phyloP scores from a whole-genome alignment of 2,113 vertebrate species.

The Aplodontia rufa region DNA sequence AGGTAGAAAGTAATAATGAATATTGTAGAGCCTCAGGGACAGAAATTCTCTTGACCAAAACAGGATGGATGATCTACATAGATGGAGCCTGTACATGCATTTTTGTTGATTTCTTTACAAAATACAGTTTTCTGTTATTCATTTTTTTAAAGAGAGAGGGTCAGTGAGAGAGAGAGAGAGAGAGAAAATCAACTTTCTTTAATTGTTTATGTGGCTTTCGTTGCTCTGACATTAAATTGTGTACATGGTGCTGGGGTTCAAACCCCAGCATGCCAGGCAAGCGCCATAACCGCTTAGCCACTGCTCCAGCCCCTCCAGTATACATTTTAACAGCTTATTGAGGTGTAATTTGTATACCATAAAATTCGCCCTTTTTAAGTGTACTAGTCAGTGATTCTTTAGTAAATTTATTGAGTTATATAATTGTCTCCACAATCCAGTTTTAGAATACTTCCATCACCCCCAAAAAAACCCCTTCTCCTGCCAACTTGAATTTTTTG shows the following conservation, averaged over 20 bases:
- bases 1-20: slow-evolving; percentile 36
- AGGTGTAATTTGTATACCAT: slow-evolving; percentile 12
- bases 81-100: not conserved
- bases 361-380: slow-evolving; percentile 39
- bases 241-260: too few species aligned
- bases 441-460: slow-evolving; percentile 52
- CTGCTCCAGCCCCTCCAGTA: not conserved
- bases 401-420: slow-evolving; percentile 49
- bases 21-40: not conserved
- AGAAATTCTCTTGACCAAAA: not conserved
- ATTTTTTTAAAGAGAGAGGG: slow-evolving; percentile 1
- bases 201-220: too few species aligned
- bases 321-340: slow-evolving; percentile 11
- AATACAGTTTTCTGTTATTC: not conserved
- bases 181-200: too few species aligned
- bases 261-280: too few species aligned
- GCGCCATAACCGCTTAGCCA: too few species aligned
- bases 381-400: not conserved
- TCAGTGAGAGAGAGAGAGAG: too few species aligned
- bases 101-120: slow-evolving; percentile 48
- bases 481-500: not conserved
- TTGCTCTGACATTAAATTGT: too few species aligned
- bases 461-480: not conserved
- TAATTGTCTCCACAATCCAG: slow-evolving; percentile 3
- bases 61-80: not conserved